Evolutionary conservation across 1,140 invertebrate genomes (phyloP), one percentile per base, ranked within the genome.

Genomic region (Mya arenaria): DNA sequence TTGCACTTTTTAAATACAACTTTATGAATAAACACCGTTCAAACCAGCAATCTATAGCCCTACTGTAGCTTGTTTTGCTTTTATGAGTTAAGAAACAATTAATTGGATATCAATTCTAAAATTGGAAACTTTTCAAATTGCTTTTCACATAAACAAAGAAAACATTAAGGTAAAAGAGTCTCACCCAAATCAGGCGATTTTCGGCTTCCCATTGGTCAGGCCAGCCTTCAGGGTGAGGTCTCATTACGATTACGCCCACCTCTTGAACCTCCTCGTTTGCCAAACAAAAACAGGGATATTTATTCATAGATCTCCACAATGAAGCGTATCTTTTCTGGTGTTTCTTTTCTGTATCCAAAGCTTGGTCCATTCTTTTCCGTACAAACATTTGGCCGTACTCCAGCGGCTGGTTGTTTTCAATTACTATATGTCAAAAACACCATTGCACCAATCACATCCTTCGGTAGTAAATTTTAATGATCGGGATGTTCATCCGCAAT

Each of bases 191-290:
- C 13, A 68, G 34, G n/a, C 44, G 65, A 39, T 17, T 32, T 0
- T 41, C 65, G 8, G 34, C 19, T 13, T 68, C 65, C 65, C 34
- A 68, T 34, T 41, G 39, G 44, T 68, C 65, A 17, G 65, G 65
- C 65, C 65, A 68, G 28, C 65, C 65, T 23, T 68, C 65, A 28
- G 65, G 32, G 28, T 34, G 65, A 36, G 65, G 65, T 41, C 25
- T 68, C 19, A 39, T 23, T 23, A 44, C 34, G 25, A 68, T 68
- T 4, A 39, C 17, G 36, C 65, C 65, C 19, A 65, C 62, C 62
- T 34, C 28, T 10, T 34, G 48, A n/a, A 52, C 48, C 48, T 34
- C 30, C 34, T 41, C 65, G 34, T 68, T 39, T 28, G 36, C 37
- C 44, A 41, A n/a, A 25, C 65, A 68, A 28, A 39, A 68, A 17